Percentiles rank a stretch among this genome's conserved stretches.
Evolutionary conservation across 2,888 invertebrate genomes (phyloP).

Genomic region (Leptogaster cylindrica): DNA sequence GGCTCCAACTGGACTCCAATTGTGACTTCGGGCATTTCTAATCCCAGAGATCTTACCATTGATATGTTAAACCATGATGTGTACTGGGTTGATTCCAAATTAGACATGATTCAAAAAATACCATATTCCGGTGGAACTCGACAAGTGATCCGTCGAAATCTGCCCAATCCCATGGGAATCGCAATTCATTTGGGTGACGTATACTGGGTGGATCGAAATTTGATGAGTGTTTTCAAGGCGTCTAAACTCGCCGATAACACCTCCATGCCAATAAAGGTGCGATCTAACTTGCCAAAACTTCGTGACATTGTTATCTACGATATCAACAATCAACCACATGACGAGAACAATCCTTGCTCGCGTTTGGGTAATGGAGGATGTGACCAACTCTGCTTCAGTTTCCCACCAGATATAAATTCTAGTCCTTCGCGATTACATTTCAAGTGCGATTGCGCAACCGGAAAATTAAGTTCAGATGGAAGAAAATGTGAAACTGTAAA

Average conservation of each 20-base stretch:
- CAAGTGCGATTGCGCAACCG: conserved; percentile 92
- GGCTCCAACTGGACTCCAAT: conserved; percentile 85
- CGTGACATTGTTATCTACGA: conserved; percentile 93
- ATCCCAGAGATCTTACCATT: conserved; percentile 87
- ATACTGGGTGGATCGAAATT: conserved; percentile 94
- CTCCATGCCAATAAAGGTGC: conserved; percentile 72
- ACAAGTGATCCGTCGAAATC: conserved; percentile 81
- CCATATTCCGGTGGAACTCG: conserved; percentile 81
- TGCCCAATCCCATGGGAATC: conserved; percentile 94
- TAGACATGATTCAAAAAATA: conserved; percentile 94
- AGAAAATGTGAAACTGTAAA: conserved; percentile 82
- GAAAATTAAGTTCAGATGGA: conserved; percentile 71
- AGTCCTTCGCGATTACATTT: conserved; percentile 64
- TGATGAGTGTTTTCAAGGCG: conserved; percentile 82
- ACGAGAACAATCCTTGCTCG: conserved; percentile 81
- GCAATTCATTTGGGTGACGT: conserved; percentile 84
- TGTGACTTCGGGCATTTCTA: conserved; percentile 88
- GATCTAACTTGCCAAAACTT: conserved; percentile 83
- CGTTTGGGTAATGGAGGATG: conserved; percentile 82
- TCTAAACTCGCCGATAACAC: conserved; percentile 78
- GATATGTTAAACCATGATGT: conserved; percentile 94
- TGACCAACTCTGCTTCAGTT: conserved; percentile 94
- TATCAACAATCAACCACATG: conserved; percentile 82
- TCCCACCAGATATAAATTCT: conserved; percentile 71
- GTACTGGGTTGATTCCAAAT: conserved; percentile 95